Evolutionary conservation across 2,113 vertebrate species (phyloP).

Genomic region (Rhinoderma darwinii): DNA sequence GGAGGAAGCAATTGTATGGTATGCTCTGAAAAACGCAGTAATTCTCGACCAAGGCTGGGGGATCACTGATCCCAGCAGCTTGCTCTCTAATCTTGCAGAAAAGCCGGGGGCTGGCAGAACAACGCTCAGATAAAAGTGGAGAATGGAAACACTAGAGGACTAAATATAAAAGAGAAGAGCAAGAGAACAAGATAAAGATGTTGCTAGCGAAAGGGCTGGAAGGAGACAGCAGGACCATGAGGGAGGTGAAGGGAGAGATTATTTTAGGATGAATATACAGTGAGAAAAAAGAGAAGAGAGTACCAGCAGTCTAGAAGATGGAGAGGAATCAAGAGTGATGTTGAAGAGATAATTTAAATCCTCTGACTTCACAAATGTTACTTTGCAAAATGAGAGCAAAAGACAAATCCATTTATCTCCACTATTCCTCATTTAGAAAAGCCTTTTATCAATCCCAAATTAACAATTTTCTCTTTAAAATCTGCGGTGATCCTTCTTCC

Average conservation of each 20-base stretch:
- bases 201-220: constrained; percentile 23
- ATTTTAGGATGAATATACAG: constrained; percentile 50
- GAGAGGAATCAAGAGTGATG: constrained; percentile 44
- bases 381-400: constrained; percentile 71
- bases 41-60: constrained; percentile 45
- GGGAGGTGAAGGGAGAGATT: constrained; percentile 45
- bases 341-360: constrained; percentile 68
- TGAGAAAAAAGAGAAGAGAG: constrained; percentile 13
- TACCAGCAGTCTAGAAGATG: constrained; percentile 20
- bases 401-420: constrained; percentile 71
- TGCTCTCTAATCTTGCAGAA: constrained; percentile 53
- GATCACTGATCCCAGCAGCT: constrained; percentile 54
- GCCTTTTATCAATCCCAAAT: constrained; percentile 79
- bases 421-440: constrained; percentile 75
- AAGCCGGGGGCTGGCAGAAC: constrained; percentile 31
- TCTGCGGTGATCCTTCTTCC: constrained; percentile 67
- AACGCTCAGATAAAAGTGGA: constrained; percentile 42
- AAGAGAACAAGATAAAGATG: constrained; percentile 41
- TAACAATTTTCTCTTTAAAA: constrained; percentile 74
- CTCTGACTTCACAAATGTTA: constrained; percentile 74
- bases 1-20: constrained; percentile 10
- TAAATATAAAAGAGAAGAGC: neutral
- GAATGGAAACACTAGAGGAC: constrained; percentile 50
- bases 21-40: constrained; percentile 36
- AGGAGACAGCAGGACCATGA: constrained; percentile 38